Base-by-base conservation (phyloP, 2,888 invertebrate species). In the Calephelis perditalis region DNA sequence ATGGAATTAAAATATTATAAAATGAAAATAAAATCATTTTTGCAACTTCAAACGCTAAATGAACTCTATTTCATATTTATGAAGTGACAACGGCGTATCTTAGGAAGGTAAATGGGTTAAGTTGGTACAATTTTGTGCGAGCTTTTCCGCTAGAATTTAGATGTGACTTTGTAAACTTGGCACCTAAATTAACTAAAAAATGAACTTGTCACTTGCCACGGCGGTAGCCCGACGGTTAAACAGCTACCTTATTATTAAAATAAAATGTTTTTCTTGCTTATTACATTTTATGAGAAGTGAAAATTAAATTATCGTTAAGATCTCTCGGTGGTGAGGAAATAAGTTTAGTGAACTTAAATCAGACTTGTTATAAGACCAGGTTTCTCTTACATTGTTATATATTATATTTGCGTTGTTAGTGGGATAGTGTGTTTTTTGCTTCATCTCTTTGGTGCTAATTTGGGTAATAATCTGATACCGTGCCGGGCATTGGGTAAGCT, bases 121-220 rank as follows among this genome's bases (percentile, higher is more conserved):
- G 49, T 49, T 12, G 8, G 9, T 49, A 9, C 8, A 49, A 49
- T 49, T 15, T 49, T 26, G 9, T 26, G 9, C 12, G 49, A 15
- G 26, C 26, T 26, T 26, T 26, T 26, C 26, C 1, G 26, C 3
- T 26, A 2, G 26, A 26, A 26, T 26, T 26, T 3, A 26, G 26
- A 2, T 26, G 26, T 26, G 3, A 26, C 26, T 26, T 26, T 26
- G 26, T 26, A 26, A 67, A 67, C 64, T 67, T 65, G 54, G 56
- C 47, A 49, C 62, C 62, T 65, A 67, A 67, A 65, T 65, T 65
- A 63, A 64, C 63, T 65, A 62, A 63, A 65, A 65, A 62, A 62
- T 61, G 37, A 62, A 36, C 62, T 62, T 67, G 62, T 61, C 63
- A 62, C 56, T 62, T 63, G 59, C 61, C 57, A 55, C 49, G 15